Conservation (phyloP, 2,797 vertebrate species). For the Notamacropus eugenii region DNA sequence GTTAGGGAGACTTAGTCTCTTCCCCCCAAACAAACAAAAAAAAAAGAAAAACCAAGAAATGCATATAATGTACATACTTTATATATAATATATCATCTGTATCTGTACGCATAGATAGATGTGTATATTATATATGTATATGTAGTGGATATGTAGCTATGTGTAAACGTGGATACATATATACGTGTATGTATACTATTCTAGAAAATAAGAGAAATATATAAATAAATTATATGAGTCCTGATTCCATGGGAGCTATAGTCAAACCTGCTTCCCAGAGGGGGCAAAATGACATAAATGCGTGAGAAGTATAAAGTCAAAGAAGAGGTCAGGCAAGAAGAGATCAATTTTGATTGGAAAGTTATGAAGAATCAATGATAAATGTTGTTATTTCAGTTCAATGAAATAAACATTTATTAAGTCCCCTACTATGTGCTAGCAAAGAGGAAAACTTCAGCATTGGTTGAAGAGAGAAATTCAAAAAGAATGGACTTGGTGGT, state of each 20-base stretch:
- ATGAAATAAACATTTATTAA: background rate
- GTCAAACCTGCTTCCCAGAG: no score
- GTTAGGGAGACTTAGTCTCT: background rate
- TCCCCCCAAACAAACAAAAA: no score
- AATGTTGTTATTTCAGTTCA: background rate
- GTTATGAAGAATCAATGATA: background rate
- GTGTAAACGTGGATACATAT: background rate
- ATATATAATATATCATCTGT: no score
- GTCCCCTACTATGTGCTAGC: no score
- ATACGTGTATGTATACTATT: background rate
- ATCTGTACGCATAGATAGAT: no score
- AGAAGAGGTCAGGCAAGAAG: background rate
- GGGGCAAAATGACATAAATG: background rate
- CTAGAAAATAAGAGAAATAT: no score
- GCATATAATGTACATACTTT: no score
- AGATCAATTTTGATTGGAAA: background rate
- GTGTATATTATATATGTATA: no score
- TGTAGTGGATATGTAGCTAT: background rate
- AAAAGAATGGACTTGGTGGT: background rate
- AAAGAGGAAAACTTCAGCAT: background rate
- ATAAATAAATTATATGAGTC: no score
- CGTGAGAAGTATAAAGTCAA: background rate
- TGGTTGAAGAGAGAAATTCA: background rate
- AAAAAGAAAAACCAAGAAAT: background rate
- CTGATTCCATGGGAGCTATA: no score